Evolutionary conservation across 1,140 invertebrate genomes (phyloP).

Genomic region (Euglossa dilemma): DNA sequence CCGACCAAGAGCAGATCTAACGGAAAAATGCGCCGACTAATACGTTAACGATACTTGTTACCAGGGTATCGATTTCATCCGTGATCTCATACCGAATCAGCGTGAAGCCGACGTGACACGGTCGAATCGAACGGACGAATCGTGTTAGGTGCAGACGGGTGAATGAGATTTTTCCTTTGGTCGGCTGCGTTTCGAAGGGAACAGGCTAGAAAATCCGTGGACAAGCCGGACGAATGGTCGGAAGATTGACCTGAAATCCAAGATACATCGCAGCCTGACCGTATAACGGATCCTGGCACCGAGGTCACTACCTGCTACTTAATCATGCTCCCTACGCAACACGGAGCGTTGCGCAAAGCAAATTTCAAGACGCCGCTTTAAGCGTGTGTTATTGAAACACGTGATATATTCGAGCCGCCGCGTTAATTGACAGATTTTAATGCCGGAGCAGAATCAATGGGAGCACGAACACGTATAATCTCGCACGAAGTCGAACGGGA

Average conservation of each 20-base stretch:
- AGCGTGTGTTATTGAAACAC: not conserved
- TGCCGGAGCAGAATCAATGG: not conserved
- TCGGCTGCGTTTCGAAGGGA: not conserved
- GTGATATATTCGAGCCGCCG: not conserved
- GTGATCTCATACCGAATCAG: not conserved
- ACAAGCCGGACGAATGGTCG: not conserved
- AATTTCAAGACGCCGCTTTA: not conserved
- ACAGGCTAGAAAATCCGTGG: not conserved
- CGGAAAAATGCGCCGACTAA: not conserved
- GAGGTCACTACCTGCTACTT: not conserved
- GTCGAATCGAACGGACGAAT: too few species aligned
- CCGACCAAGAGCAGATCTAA: not conserved
- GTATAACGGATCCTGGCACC: not conserved
- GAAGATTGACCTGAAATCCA: not conserved
- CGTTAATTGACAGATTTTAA: conserved; percentile 6
- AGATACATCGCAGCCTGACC: not conserved
- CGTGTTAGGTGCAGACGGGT: too few species aligned
- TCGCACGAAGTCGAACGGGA: not conserved
- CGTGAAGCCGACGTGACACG: not conserved
- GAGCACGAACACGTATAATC: not conserved
- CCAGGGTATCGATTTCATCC: not conserved
- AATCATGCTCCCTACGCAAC: not conserved
- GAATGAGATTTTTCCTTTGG: not conserved
- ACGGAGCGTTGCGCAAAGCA: not conserved
- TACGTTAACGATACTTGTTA: not conserved